Base-by-base conservation (phyloP, 2,113 vertebrate species). In the Macaca mulatta region DNA sequence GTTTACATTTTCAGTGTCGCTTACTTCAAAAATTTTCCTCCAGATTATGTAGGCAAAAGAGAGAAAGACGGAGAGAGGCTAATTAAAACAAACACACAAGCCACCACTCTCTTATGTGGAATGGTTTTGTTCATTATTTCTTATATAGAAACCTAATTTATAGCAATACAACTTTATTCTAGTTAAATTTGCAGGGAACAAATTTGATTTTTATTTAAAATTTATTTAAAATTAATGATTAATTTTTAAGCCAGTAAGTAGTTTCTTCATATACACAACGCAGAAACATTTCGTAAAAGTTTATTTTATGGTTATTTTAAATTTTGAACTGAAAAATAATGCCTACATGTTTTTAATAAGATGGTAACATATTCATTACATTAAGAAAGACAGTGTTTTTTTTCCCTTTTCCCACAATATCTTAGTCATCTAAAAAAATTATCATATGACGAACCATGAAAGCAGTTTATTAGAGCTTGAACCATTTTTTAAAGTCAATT, bases 51-150 rank as follows among this genome's bases (percentile, higher is more conserved):
- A 20, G 38, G 25, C 23, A 43, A 38, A 8, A 75, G 9, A 20
- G 52, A 84, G 67, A 32, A 9, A 0, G 2, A 1, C 9, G 1
- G 7, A n/a, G 27, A 55, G 6, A 61, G 17, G 2, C 8, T 8
- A 6, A 57, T 27, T 45, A 27, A 45, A 32, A 32, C 78, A 40
- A 80, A 4, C 27, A 45, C 35, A 35, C 18, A 17, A 52, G 11
- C 18, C 50, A 35, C 13, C 0, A 4, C 10, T 17, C 3, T 43
- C 6, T n/a, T 11, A 17, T 1, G 22, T 14, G 25, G 13, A 35
- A 20, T 13, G 1, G 5, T 32, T 20, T 14, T 2, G 20, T 43
- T 48, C 8, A 0, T 52, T 30, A 10, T 50, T 91, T 17, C 43
- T 91, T 22, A 8, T 2, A 38, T 43, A 25, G 11, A 8, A 90